phyloP scores from a whole-genome alignment of 2,888 invertebrate genomes.

The Polylopha cassiicola region DNA sequence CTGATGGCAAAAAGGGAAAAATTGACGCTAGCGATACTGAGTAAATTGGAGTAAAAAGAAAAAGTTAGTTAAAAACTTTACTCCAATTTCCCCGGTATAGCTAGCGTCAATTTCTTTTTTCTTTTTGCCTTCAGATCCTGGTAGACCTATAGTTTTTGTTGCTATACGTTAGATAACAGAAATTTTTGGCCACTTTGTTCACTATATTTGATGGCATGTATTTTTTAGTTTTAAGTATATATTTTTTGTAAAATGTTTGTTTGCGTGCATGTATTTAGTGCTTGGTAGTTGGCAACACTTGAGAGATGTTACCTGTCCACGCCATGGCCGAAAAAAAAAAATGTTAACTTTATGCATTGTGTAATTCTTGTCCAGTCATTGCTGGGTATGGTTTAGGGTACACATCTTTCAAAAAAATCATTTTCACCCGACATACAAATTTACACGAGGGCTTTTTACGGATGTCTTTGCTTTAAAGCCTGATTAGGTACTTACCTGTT shows the following conservation, averaged over 20 bases:
- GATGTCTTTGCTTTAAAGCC: too few species aligned
- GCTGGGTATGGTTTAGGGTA: constrained; percentile 63
- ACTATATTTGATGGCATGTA: constrained; percentile 13
- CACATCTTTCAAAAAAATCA: constrained; percentile 68
- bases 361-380: constrained; percentile 52
- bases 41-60: too few species aligned
- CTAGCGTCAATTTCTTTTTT: too few species aligned
- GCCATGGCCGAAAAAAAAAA: constrained; percentile 44
- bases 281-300: constrained; percentile 58
- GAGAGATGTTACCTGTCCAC: constrained; percentile 74
- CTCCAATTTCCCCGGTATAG: too few species aligned
- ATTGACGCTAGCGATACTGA: too few species aligned
- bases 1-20: too few species aligned
- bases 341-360: constrained; percentile 1
- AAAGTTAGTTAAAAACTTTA: too few species aligned
- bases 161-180: background rate
- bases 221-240: constrained; percentile 29
- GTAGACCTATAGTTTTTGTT: too few species aligned
- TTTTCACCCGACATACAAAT: constrained; percentile 10
- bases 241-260: constrained; percentile 31
- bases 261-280: constrained; percentile 51
- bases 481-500: too few species aligned
- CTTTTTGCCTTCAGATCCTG: too few species aligned
- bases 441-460: too few species aligned
- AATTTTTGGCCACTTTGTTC: constrained; percentile 11